Conservation (phyloP, 2,113 vertebrate species). For the Syngnathus typhle region DNA sequence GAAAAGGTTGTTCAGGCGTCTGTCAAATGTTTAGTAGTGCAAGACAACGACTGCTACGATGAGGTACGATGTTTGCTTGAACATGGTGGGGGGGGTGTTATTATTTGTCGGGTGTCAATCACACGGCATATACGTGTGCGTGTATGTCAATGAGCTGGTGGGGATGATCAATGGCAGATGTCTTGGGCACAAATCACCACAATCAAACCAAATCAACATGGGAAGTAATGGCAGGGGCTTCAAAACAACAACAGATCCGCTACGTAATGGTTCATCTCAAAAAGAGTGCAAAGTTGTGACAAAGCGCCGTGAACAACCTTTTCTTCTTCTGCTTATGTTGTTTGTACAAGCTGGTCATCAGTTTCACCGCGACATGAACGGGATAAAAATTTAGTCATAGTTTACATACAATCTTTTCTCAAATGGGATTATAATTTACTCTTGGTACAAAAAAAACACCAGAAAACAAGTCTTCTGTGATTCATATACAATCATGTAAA, state of each 20-base stretch:
- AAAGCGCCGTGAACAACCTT: constrained; percentile 85
- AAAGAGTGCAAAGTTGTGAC: constrained; percentile 87
- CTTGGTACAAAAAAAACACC: constrained; percentile 86
- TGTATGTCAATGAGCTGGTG: constrained; percentile 21
- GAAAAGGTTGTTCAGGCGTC: constrained; percentile 85
- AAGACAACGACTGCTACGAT: constrained; percentile 78
- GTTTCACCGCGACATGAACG: constrained; percentile 75
- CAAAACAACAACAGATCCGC: constrained; percentile 47
- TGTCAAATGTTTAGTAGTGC: constrained; percentile 86
- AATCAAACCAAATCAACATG: constrained; percentile 64
- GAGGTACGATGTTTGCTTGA: constrained; percentile 77
- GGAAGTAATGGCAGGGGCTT: not conserved
- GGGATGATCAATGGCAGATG: constrained; percentile 41
- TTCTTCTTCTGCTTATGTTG: constrained; percentile 75
- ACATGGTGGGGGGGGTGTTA: constrained; percentile 36
- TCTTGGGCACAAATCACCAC: constrained; percentile 62
- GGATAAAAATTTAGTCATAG: constrained; percentile 90
- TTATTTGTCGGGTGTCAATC: constrained; percentile 8
- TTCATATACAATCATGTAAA: constrained; percentile 98
- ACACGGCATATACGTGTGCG: constrained; percentile 19
- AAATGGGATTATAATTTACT: constrained; percentile 82
- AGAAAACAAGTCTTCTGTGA: constrained; percentile 91
- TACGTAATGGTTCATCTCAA: constrained; percentile 62
- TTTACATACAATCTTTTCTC: constrained; percentile 95
- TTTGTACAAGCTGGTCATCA: constrained; percentile 86